phyloP scores from a whole-genome alignment of 2,113 vertebrate species.

The Talpa occidentalis region DNA sequence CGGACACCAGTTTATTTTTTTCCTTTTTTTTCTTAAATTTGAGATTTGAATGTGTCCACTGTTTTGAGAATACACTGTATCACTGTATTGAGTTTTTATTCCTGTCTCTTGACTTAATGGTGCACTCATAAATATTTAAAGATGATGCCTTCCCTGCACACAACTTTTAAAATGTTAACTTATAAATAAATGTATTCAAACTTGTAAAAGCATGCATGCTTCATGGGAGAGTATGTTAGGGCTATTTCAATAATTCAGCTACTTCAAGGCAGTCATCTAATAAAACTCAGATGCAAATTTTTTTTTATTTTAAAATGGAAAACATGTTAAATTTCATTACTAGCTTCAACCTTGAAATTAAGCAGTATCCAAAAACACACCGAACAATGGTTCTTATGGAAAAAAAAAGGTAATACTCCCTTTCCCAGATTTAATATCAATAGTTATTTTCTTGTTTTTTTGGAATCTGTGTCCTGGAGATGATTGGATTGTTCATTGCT shows the following conservation, averaged over 20 bases:
- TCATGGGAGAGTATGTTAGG: constrained; percentile 57
- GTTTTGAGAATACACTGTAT: not conserved
- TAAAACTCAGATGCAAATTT: constrained; percentile 36
- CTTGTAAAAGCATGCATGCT: constrained; percentile 59
- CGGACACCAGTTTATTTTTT: not conserved
- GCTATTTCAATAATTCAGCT: constrained; percentile 75
- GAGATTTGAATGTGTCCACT: constrained; percentile 18
- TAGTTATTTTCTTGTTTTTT: constrained; percentile 42
- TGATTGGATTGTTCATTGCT: not conserved
- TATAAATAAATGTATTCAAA: constrained; percentile 77
- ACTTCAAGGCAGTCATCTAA: constrained; percentile 68
- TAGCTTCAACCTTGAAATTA: constrained; percentile 55
- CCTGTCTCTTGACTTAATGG: constrained; percentile 56
- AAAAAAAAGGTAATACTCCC: constrained; percentile 25
- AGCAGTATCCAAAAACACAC: not conserved
- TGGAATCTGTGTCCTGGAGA: not conserved
- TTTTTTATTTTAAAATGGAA: constrained; percentile 65
- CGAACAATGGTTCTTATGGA: not conserved
- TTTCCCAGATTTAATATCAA: not conserved
- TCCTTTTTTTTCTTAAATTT: not conserved
- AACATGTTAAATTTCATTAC: constrained; percentile 7
- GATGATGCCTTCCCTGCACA: not conserved
- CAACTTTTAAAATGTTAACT: constrained; percentile 74
- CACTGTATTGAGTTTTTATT: constrained; percentile 1
- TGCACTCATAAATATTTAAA: constrained; percentile 77